Conservation (phyloP, 2,888 invertebrate genomes). For the Acleris cristana region DNA sequence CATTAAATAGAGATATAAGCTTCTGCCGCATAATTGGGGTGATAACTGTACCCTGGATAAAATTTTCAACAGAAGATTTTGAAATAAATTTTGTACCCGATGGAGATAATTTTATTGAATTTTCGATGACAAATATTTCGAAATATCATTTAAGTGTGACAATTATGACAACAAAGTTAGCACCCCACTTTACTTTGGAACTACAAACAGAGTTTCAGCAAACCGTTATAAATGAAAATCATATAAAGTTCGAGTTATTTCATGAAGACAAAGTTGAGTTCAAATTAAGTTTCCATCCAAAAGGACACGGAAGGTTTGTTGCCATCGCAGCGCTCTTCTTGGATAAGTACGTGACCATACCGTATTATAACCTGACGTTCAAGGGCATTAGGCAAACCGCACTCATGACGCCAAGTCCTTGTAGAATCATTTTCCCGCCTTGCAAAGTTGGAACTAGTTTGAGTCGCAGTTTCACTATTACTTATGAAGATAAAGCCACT, state of each 20-base stretch:
- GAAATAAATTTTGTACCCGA: conserved; percentile 60
- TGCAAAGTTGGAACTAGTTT: conserved; percentile 55
- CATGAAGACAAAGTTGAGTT: conserved; percentile 51
- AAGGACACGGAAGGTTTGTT: conserved; percentile 65
- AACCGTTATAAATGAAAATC: conserved; percentile 54
- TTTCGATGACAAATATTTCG: conserved; percentile 72
- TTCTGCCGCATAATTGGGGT: conserved; percentile 70
- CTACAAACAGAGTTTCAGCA: conserved; percentile 53
- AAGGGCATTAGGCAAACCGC: conserved; percentile 61
- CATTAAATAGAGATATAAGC: conserved; percentile 67
- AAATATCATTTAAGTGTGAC: conserved; percentile 65
- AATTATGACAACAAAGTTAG: conserved; percentile 63
- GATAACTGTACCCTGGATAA: conserved; percentile 71
- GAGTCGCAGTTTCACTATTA: conserved; percentile 53
- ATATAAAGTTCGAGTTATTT: conserved; percentile 68
- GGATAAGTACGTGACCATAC: conserved; percentile 66
- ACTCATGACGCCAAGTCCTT: conserved; percentile 57
- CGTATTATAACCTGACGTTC: conserved; percentile 74
- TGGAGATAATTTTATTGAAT: conserved; percentile 56
- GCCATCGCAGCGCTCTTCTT: conserved; percentile 67
- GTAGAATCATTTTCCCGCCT: conserved; percentile 71
- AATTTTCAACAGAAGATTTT: conserved; percentile 68
- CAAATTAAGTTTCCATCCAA: conserved; percentile 67
- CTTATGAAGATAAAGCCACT: conserved; percentile 54
- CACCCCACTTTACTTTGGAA: conserved; percentile 64